phyloP scores from a whole-genome alignment of 2,797 vertebrate species.

The Pseudochromis fuscus region DNA sequence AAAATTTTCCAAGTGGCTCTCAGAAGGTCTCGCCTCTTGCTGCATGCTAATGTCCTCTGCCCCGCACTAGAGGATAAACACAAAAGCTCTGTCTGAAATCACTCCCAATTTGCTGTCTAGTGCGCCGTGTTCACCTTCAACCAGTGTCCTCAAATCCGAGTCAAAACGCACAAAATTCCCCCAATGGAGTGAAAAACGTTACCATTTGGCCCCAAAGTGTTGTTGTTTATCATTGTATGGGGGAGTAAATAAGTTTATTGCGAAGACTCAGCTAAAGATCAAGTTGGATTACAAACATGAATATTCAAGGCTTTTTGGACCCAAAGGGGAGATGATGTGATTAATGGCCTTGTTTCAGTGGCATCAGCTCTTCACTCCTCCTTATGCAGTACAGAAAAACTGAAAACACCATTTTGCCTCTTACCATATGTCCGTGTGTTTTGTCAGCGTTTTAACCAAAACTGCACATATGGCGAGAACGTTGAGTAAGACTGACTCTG shows the following conservation, averaged over 20 bases:
- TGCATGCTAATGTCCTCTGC: conserved; percentile 58
- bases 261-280: neutral
- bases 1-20: conserved; percentile 56
- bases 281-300: neutral
- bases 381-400: neutral
- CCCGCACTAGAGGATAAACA: conserved; percentile 38
- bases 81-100: conserved; percentile 40
- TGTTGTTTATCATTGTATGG: neutral
- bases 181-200: too few species aligned
- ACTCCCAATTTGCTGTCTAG: conserved; percentile 23
- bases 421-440: conserved; percentile 16
- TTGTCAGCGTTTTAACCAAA: conserved; percentile 5
- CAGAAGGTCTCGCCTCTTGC: conserved; percentile 35
- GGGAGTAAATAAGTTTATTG: neutral
- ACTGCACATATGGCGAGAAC: neutral
- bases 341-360: conserved; percentile 2
- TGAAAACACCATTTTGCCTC: conserved; percentile 1
- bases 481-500: conserved; percentile 1
- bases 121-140: neutral
- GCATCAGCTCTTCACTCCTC: conserved; percentile 11
- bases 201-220: too few species aligned
- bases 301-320: neutral
- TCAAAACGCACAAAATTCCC: neutral
- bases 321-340: neutral
- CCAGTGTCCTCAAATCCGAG: neutral